Base-by-base conservation (phyloP, 1,140 invertebrate genomes). In the Lineus longissimus region DNA sequence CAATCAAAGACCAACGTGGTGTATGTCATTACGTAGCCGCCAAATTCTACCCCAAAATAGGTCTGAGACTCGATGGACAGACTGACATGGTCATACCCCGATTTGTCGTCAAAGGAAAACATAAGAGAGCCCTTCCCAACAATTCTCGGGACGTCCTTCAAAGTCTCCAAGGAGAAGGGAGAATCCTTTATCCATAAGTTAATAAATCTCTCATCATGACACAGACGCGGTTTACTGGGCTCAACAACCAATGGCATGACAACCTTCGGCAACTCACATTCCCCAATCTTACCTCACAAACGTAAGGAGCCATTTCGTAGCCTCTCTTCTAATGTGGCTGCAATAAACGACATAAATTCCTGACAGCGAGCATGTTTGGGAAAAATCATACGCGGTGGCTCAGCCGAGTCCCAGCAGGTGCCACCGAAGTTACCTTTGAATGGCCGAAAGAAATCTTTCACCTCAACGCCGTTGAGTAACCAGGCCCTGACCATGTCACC, bases 341-440 rank as follows among this genome's bases (percentile, higher is more conserved):
- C 27, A 43, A 68, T 62, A 51, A 61, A 64, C 2, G 58, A 33
- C 30, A 33, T 31, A 68, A 51, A 36, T 31, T 64, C 45, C 25
- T 57, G 54, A 65, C 66, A 68, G 11, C 15, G 47, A 30, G 4
- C 13, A 43, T 59, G 23, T 45, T 68, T 68, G 22, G 15, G 27
- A 36, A 64, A 64, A 51, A 54, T 59, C n/a, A 54, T 31, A 55
- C 36, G 60, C 15, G 62, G 62, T 36, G 63, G 62, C 0, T 55
- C 17, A 25, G 45, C 57, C 17, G 36, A 58, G 41, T 68, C 63
- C 58, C 30, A 67, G 36, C 17, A n/a, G 36, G 55, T 60, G 2
- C 65, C 65, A 27, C 51, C 64, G 61, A 68, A 68, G 45, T 62
- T 62, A n/a, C 55, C 59, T 36, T 36, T 36, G 15, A 36, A 36